phyloP scores from a whole-genome alignment of 2,113 vertebrate genomes.

The Nothobranchius furzeri region DNA sequence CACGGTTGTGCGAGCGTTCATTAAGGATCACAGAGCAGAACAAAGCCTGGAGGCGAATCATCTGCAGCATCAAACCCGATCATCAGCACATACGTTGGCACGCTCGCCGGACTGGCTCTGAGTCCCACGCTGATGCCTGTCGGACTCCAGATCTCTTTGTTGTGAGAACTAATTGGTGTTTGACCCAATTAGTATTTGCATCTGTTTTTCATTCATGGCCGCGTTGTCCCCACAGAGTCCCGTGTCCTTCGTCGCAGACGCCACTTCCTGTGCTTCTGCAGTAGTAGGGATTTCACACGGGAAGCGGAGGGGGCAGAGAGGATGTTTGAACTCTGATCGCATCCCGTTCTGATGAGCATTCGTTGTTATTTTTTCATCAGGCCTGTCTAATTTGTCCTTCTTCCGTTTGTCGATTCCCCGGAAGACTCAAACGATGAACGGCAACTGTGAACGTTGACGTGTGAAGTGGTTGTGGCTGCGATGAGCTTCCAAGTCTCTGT shows the following conservation, averaged over 20 bases:
- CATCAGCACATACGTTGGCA: slow-evolving; percentile 30
- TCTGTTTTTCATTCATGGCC: slow-evolving; percentile 7
- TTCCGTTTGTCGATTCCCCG: slow-evolving; percentile 5
- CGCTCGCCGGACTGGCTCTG: slow-evolving; percentile 23
- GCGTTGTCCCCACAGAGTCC: slow-evolving; percentile 9
- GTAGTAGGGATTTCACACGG: slow-evolving; percentile 51
- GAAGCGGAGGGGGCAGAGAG: slow-evolving; percentile 64
- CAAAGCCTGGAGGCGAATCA: slow-evolving; percentile 59
- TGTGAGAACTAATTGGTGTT: slow-evolving; percentile 4
- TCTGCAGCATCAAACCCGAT: slow-evolving; percentile 63
- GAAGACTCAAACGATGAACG: slow-evolving; percentile 22
- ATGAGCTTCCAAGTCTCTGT: slow-evolving; percentile 1
- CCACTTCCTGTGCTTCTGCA: slow-evolving; percentile 59
- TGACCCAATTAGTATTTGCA: slow-evolving; percentile 11
- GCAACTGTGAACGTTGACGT: slow-evolving; percentile 19
- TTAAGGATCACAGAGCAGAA: slow-evolving; percentile 63
- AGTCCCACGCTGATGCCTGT: slow-evolving; percentile 26
- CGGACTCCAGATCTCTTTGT: slow-evolving; percentile 3
- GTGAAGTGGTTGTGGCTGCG: slow-evolving; percentile 16
- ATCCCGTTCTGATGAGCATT: slow-evolving; percentile 55
- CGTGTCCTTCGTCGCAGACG: slow-evolving; percentile 44
- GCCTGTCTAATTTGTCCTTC: not conserved
- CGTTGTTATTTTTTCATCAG: slow-evolving; percentile 10
- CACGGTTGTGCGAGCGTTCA: slow-evolving; percentile 53
- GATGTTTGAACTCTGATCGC: slow-evolving; percentile 53